Base-by-base conservation (phyloP, 2,113 vertebrate genomes). In the Deroptyus accipitrinus region DNA sequence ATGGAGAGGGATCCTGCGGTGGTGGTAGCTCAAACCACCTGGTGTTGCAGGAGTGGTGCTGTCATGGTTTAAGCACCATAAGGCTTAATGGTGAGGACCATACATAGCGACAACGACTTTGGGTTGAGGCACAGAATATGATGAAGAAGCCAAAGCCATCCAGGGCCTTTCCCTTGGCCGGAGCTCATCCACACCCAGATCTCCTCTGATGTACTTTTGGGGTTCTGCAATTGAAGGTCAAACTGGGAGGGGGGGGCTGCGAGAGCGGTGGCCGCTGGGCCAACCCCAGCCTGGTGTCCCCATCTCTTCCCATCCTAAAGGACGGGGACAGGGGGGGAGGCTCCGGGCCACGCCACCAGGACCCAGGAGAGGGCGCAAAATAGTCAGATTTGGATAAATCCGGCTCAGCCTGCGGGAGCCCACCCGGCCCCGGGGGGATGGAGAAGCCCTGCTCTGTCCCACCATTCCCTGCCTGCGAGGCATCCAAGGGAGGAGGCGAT, bases 281-380 rank as follows among this genome's bases (percentile, higher is more conserved):
- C 28, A 83, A 2, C 0, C 41, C 37, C 51, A n/a, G 18, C 25
- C 11, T 6, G 68, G 4, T n/a, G 49, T 52, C 27, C 49, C 20
- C 76, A 20, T 5, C 27, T 13, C 24, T 37, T 25, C 41, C 17
- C 54, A 11, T 59, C 11, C 67, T 6, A 67, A 20, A 83, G 57
- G 46, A 46, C 44, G 42, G 69, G 28, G 80, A 19, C 24, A 5
- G 55, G n/a, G 35, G 17, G 44, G 57, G 54, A 83, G 64, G 33
- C 6, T 5, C 9, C 3, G 4, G 90, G 68, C 73, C 92, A 70
- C 91, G 3, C 92, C 88, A 17, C 18, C 76, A 7, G 25, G 92
- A 95, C 96, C 96, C 96, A 95, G 96, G 96, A 96, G 96, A 94
- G 96, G 96, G 96, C 96, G 96, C 96, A 97, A 96, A 93, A 86